A percentile compares a stretch with the other conserved stretches of the same genome.
Evolutionary conservation across 2,113 vertebrate genomes (phyloP).

Genomic region (Greenwoodochromis staneri): DNA sequence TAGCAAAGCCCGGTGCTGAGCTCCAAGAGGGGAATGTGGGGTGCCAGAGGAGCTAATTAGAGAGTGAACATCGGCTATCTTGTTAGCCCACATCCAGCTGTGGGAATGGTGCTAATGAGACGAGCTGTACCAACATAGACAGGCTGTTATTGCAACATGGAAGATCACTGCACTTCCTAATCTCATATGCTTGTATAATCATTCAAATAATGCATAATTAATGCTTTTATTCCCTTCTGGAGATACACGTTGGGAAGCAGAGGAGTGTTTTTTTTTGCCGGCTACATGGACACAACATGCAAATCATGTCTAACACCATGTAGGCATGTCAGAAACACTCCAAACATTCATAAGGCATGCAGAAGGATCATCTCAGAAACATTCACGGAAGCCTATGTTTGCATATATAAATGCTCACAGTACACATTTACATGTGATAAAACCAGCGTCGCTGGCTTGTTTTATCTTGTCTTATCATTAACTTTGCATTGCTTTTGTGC

Average conservation of each 20-base stretch:
- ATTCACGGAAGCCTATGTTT: not conserved
- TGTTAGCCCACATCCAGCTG: slow-evolving; percentile 58
- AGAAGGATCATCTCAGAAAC: not conserved
- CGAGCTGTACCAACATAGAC: slow-evolving; percentile 38
- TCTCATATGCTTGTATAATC: slow-evolving; percentile 58
- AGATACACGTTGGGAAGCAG: slow-evolving; percentile 2
- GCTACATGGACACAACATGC: slow-evolving; percentile 21
- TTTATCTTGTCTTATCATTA: not conserved
- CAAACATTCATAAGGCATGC: slow-evolving; percentile 1
- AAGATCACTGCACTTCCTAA: slow-evolving; percentile 48
- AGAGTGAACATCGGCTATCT: slow-evolving; percentile 46
- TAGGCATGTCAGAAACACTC: slow-evolving; percentile 14
- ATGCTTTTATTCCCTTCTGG: slow-evolving; percentile 44
- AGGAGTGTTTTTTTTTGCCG: not conserved
- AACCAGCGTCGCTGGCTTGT: not conserved
- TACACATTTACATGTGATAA: not conserved
- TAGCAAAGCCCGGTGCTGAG: slow-evolving; percentile 13
- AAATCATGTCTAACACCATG: slow-evolving; percentile 45
- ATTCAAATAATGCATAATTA: slow-evolving; percentile 59
- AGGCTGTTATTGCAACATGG: slow-evolving; percentile 48
- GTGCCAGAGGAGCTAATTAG: slow-evolving; percentile 68
- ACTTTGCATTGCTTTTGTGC: not conserved
- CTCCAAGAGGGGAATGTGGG: slow-evolving; percentile 24
- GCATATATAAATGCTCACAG: not conserved
- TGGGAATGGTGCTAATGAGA: slow-evolving; percentile 65